These are phyloP conservation scores for Tragulus kanchil DNA, from an alignment of 2,113 vertebrate genomes.

Conservation along the genomic window DNA sequence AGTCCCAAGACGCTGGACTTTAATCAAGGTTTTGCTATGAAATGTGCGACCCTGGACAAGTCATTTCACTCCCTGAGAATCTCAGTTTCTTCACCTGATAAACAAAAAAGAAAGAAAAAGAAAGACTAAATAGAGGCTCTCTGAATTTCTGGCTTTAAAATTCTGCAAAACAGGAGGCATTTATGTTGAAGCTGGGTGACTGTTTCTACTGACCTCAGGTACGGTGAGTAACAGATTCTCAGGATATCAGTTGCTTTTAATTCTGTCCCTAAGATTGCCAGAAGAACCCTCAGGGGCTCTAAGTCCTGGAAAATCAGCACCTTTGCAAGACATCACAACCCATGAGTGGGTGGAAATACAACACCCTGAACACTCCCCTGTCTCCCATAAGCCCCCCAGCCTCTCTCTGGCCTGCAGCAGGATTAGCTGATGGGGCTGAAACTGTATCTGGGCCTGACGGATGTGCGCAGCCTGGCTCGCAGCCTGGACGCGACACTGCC, in stretches of 20 bases:
- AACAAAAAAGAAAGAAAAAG: background rate
- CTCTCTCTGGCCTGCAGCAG: background rate
- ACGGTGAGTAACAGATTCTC: background rate
- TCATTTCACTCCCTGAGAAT: background rate
- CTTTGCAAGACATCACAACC: background rate
- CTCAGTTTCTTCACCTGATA: background rate
- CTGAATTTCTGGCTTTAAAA: background rate
- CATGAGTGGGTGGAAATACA: background rate
- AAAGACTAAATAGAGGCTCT: background rate
- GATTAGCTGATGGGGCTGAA: background rate
- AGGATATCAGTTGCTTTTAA: conserved; percentile 16
- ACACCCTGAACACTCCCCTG: fast-evolving
- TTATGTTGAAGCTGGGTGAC: fast-evolving
- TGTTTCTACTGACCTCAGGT: background rate
- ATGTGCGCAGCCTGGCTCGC: background rate
- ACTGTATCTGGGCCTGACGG: background rate
- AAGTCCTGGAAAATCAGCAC: background rate
- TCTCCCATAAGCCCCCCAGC: background rate
- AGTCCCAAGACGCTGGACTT: background rate
- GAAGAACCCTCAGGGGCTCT: background rate
- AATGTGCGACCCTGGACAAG: background rate
- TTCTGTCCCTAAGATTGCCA: background rate
- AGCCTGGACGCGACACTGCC: background rate
- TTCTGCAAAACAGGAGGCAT: background rate
- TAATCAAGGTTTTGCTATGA: background rate